These are phyloP conservation scores for Hipposideros armiger DNA, from an alignment of 2,113 vertebrate species.

Conservation along the genomic window DNA sequence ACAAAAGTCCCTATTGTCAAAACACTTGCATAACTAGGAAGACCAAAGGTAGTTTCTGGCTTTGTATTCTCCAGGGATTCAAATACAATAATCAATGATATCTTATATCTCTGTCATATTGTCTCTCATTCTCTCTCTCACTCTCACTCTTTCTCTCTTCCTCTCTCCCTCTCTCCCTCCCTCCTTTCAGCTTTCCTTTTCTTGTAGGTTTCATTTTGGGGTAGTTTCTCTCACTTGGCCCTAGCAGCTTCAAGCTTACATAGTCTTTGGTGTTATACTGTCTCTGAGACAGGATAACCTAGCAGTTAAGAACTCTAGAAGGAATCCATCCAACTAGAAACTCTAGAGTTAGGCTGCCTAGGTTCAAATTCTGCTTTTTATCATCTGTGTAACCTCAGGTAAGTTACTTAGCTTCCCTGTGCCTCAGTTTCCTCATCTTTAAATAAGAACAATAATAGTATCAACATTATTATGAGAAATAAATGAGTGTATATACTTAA, in stretches of 20 bases:
- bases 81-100: not conserved
- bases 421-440: not conserved
- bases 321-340: not conserved
- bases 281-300: not conserved
- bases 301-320: not conserved
- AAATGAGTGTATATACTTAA: not conserved
- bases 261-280: not conserved
- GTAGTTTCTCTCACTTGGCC: not conserved
- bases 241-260: not conserved
- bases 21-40: not conserved
- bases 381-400: not conserved
- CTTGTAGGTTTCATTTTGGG: not conserved
- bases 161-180: not conserved
- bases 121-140: not conserved
- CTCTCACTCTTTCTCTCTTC: not conserved
- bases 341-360: not conserved
- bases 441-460: not conserved
- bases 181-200: not conserved
- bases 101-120: not conserved
- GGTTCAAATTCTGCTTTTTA: conserved; percentile 16
- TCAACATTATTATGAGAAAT: not conserved
- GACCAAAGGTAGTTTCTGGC: not conserved
- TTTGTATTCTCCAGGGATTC: not conserved
- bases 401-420: not conserved
- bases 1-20: not conserved